Conservation (phyloP, 2,888 invertebrate genomes). For the Agonopterix alstromeriana region DNA sequence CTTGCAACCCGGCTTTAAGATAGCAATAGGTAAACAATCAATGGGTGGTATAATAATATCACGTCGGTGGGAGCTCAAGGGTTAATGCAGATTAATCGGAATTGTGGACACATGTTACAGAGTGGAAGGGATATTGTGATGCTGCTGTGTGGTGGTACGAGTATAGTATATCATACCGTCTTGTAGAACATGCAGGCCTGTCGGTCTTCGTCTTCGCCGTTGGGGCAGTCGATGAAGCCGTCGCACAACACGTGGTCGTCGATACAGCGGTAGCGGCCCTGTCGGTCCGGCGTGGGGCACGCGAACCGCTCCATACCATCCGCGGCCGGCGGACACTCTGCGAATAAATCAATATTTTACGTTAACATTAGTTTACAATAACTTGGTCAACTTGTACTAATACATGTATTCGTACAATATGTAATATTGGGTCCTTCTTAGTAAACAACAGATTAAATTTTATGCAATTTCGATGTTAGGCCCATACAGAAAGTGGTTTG, state of each 20-base stretch:
- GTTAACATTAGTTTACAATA: background rate
- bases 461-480: too few species aligned
- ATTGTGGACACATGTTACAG: too few species aligned
- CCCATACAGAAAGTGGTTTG: too few species aligned
- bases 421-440: background rate
- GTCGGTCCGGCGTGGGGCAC: slow-evolving; percentile 93
- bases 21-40: too few species aligned
- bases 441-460: too few species aligned
- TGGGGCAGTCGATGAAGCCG: slow-evolving; percentile 96
- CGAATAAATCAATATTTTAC: slow-evolving; percentile 30
- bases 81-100: too few species aligned
- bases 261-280: slow-evolving; percentile 95
- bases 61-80: too few species aligned
- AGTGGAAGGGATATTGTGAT: too few species aligned
- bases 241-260: slow-evolving; percentile 97
- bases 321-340: slow-evolving; percentile 94
- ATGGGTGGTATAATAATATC: too few species aligned
- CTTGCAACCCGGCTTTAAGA: too few species aligned
- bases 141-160: too few species aligned
- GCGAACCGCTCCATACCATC: slow-evolving; percentile 97
- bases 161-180: slow-evolving; percentile 82
- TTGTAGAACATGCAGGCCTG: slow-evolving; percentile 98
- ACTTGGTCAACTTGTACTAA: background rate
- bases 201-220: slow-evolving; percentile 94
- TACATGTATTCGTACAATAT: background rate